These are phyloP conservation scores for Drosophila colorata DNA, from an alignment of 2,888 invertebrate species.

Conservation along the genomic window DNA sequence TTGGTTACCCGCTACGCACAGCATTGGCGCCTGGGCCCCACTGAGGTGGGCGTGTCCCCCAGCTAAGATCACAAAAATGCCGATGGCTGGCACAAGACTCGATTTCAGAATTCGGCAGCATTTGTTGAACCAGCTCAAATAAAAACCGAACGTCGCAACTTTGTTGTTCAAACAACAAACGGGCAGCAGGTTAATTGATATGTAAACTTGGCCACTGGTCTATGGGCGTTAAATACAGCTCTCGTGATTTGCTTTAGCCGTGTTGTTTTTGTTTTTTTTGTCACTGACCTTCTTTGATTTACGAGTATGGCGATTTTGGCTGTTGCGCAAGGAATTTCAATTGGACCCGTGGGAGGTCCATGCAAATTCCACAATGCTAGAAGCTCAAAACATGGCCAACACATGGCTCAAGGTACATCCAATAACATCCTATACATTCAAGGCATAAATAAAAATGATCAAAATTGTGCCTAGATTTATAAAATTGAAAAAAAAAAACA, in stretches of 20 bases:
- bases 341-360: slow-evolving; percentile 40
- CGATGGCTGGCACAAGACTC: slow-evolving; percentile 19
- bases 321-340: slow-evolving; percentile 57
- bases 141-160: slow-evolving; percentile 3
- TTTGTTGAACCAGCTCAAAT: slow-evolving; percentile 40
- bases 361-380: neutral
- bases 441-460: too few relatives aligned
- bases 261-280: slow-evolving; percentile 12
- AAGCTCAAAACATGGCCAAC: neutral
- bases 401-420: too few relatives aligned
- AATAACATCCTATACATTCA: too few relatives aligned
- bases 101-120: slow-evolving; percentile 18
- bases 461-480: too few relatives aligned
- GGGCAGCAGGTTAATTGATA: slow-evolving; percentile 63
- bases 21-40: slow-evolving; percentile 14
- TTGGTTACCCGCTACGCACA: neutral
- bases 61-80: slow-evolving; percentile 10
- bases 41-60: neutral
- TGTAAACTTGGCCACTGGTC: slow-evolving; percentile 58
- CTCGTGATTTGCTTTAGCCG: slow-evolving; percentile 18
- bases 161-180: slow-evolving; percentile 21
- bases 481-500: too few relatives aligned
- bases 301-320: slow-evolving; percentile 12
- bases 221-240: slow-evolving; percentile 26
- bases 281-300: slow-evolving; percentile 56